phyloP scores from a whole-genome alignment of 2,113 vertebrate species.

The Chaetura pelagica region DNA sequence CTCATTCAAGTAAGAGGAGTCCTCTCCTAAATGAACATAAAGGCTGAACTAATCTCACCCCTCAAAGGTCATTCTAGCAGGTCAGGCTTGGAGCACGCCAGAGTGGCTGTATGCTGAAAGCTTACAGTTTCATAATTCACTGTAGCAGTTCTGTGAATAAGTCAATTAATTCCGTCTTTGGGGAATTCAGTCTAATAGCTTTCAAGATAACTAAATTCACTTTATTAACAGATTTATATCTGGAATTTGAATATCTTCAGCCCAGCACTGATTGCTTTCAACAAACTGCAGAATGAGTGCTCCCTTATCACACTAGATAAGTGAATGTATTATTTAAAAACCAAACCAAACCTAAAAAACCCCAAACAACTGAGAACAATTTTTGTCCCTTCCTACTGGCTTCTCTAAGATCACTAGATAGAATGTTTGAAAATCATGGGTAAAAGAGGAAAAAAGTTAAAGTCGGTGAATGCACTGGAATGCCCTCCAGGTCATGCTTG shows the following conservation, averaged over 20 bases:
- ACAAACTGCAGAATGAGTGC: background rate
- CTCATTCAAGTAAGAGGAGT: background rate
- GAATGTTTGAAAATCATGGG: background rate
- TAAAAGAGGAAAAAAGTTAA: background rate
- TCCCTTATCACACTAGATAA: background rate
- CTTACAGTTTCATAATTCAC: background rate
- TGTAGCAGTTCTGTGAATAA: background rate
- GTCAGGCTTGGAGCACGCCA: background rate
- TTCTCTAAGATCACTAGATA: background rate
- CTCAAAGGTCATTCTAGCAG: background rate
- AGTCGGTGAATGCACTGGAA: background rate
- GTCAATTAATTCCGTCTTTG: background rate
- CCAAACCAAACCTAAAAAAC: too few relatives aligned
- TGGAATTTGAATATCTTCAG: background rate
- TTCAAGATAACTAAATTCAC: slow-evolving; percentile 18
- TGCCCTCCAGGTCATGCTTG: background rate
- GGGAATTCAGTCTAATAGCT: background rate
- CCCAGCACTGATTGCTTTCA: background rate
- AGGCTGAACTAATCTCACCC: background rate
- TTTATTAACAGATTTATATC: background rate
- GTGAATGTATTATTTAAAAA: background rate
- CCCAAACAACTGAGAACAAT: background rate
- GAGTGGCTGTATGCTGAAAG: background rate
- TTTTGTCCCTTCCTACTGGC: background rate
- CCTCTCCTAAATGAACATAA: background rate